Base-by-base conservation (phyloP, 2,888 invertebrate genomes). In the Melolontha melolontha region DNA sequence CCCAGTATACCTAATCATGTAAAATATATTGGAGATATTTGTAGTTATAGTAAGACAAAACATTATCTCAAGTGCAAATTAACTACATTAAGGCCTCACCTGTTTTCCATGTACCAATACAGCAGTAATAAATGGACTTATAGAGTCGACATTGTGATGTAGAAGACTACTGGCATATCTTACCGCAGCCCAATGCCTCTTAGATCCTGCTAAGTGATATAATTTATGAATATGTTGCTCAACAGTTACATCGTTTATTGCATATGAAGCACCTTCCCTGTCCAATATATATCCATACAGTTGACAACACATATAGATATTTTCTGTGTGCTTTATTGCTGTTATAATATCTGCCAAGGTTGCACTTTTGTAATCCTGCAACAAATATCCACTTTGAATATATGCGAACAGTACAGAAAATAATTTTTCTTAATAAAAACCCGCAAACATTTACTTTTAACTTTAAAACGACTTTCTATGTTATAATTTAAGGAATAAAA, bases 71-170 rank as follows among this genome's bases (percentile, higher is more conserved):
- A 52, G 27, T n/a, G 1, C 6, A 49, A 22, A 49, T 49, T 49
- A 22, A 49, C 5, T 6, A 14, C 5, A 27, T 44, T 42, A 1
- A 17, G 27, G 7, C 74, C 70, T 75, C 77, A 95, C 95, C 89
- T 98, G 97, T 84, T 98, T 99, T 71, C 98, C 98, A 83, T 97
- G 94, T 47, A 99, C 99, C 54, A 99, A 88, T 73, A 99, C 95
- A 42, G 96, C 95, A 47, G 99, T 99, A 77, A 99, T 97, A 80
- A 97, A 97, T 5, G 99, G 99, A 83, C 97, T 97, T 78, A 99
- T 95, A 72, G 97, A 97, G 85, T 99, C 98, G 8, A 98, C 98
- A 66, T 96, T 93, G 83, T 98, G 98, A 82, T 91, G 91, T 69
- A 99, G 87, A 66, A 98, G 86, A 76, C 96, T 96, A 72, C 97